Evolutionary conservation across 2,113 vertebrate species (phyloP), one percentile per base, ranked within the genome.

Genomic region (Coreoperca whiteheadi): DNA sequence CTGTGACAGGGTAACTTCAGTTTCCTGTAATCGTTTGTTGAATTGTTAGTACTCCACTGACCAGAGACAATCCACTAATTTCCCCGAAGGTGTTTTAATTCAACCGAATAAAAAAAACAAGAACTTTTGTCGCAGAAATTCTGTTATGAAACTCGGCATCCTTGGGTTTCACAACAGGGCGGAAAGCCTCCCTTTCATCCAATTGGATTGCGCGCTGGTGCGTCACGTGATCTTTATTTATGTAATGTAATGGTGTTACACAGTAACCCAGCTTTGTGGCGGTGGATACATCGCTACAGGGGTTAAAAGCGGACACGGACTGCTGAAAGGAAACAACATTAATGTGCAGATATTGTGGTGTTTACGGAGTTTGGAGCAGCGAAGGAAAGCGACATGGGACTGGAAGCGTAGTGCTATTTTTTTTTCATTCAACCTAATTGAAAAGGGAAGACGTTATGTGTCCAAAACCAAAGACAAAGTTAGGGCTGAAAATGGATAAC

Each of bases 141-240:
- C 14, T 86, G 94, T 96, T 96, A 95, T 92, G 94, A 96, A 96
- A 96, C 95, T 85, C 85, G 8, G 34, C 72, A 67, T 84, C 77
- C 18, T 64, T 81, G 30, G 67, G 94, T 95, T 95, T 96, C 94
- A 95, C 95, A 95, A 95, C 94, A 94, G 92, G 92, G 88, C 78
- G 89, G 87, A 87, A 81, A 81, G 74, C 74, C 37, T 21, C 1
- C 69, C 41, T 8, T 2, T 72, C 32, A 10, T n/a, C 96, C 96
- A 96, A 96, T 96, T 25, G 69, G 43, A 59, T n/a, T 0, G 72
- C 66, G 15, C 57, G 82, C 57, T 71, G 28, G 30, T 0, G 60
- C 34, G 68, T 94, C 96, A 96, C 93, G 79, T 96, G 95, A 41
- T 86, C 82, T 93, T 94, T 95, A 95, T 95, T 96, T 96, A 96